Conservation (phyloP, 2,888 invertebrate species). For the Bimastos eiseni region DNA sequence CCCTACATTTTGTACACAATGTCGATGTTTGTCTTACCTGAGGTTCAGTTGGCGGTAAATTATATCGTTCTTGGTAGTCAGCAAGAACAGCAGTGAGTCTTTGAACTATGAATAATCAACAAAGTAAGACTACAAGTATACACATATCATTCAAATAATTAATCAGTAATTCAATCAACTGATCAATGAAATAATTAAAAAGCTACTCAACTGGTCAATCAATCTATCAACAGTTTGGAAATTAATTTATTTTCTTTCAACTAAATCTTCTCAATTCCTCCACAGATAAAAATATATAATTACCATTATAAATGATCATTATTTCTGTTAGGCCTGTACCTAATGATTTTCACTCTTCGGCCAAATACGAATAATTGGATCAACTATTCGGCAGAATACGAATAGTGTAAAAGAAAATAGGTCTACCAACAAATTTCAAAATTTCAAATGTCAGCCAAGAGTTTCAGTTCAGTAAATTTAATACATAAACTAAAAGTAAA, state of each 20-base stretch:
- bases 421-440: no score
- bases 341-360: no score
- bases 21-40: neutral
- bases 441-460: no score
- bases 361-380: no score
- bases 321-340: no score
- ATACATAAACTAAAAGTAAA: no score
- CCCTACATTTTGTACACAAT: no score
- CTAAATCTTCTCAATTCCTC: neutral
- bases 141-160: neutral
- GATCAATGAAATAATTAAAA: neutral
- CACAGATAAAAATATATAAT: neutral
- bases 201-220: neutral
- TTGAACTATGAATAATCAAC: conserved; percentile 16
- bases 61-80: conserved; percentile 16
- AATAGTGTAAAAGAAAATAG: no score
- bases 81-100: conserved; percentile 13
- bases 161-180: neutral
- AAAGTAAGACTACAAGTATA: neutral
- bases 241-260: neutral
- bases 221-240: neutral
- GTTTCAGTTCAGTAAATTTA: no score
- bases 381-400: no score
- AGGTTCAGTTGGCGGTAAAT: neutral
- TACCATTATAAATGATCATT: neutral